Percentiles rank a stretch among this genome's conserved stretches.
Evolutionary conservation across 2,797 vertebrate species (phyloP).

Genomic region (Pangasius larnaudii): DNA sequence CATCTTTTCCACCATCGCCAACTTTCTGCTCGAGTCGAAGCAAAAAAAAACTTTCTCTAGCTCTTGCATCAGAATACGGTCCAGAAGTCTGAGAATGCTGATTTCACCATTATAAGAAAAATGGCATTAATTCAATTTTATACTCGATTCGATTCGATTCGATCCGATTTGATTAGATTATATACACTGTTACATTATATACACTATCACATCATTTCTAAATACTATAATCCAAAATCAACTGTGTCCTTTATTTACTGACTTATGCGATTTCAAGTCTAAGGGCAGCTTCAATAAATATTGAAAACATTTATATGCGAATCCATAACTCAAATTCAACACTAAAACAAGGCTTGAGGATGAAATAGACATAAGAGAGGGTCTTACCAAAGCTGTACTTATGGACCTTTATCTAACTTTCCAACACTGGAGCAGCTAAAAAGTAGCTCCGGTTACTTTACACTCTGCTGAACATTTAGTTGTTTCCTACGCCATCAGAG

Average conservation of each 20-base stretch:
- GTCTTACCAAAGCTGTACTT: neutral
- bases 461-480: no score
- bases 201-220: neutral
- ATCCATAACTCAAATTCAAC: neutral
- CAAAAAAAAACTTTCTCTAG: neutral
- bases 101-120: constrained; percentile 3
- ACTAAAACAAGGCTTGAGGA: neutral
- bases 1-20: constrained; percentile 17
- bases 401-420: neutral
- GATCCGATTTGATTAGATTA: neutral
- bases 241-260: neutral
- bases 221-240: neutral
- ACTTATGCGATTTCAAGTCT: neutral
- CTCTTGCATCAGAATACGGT: constrained; percentile 7
- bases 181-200: neutral
- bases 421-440: neutral
- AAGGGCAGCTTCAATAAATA: neutral
- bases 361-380: neutral
- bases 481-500: no score
- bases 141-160: neutral
- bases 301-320: neutral
- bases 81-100: neutral
- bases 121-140: neutral
- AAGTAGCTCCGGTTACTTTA: no score
- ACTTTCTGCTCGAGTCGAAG: neutral